A percentile compares a stretch with the other conserved stretches of the same genome.
Conservation (phyloP, 2,888 invertebrate species). For the Dynastes tityus region DNA sequence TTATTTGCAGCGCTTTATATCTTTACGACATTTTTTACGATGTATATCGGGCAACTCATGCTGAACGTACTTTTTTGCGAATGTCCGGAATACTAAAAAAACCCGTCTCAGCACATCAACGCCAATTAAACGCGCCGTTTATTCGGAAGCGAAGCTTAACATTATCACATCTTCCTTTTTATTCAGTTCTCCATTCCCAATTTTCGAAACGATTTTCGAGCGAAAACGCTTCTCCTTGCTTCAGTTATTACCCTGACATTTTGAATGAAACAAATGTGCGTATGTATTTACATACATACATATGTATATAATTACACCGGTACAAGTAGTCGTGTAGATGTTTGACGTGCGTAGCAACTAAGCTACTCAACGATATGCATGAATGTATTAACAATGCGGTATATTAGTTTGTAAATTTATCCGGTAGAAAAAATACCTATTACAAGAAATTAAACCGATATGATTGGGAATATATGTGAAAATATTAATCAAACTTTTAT, state of each 20-base stretch:
- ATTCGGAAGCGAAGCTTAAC: constrained; percentile 26
- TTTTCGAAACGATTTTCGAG: constrained; percentile 15
- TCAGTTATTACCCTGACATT: constrained; percentile 34
- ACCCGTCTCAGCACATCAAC: constrained; percentile 20
- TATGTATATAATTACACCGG: not conserved
- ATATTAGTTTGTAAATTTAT: too few species aligned
- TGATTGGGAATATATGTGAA: not conserved
- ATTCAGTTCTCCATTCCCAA: not conserved
- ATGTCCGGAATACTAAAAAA: constrained; percentile 24
- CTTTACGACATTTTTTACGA: constrained; percentile 9
- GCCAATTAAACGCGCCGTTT: constrained; percentile 40
- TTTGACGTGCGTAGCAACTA: not conserved
- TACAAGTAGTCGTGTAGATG: not conserved
- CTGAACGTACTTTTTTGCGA: constrained; percentile 4
- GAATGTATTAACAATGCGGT: not conserved
- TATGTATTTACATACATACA: not conserved
- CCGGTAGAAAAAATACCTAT: too few species aligned
- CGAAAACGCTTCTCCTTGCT: constrained; percentile 24
- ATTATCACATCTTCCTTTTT: constrained; percentile 34
- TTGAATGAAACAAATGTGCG: constrained; percentile 7
- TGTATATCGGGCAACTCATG: constrained; percentile 12
- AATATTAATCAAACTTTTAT: not conserved
- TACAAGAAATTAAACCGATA: too few species aligned
- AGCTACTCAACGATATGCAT: not conserved
- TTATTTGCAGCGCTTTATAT: constrained; percentile 12